These are phyloP conservation scores for Halcyon malimbica DNA, from an alignment of 2,113 vertebrate species.

Conservation along the genomic window DNA sequence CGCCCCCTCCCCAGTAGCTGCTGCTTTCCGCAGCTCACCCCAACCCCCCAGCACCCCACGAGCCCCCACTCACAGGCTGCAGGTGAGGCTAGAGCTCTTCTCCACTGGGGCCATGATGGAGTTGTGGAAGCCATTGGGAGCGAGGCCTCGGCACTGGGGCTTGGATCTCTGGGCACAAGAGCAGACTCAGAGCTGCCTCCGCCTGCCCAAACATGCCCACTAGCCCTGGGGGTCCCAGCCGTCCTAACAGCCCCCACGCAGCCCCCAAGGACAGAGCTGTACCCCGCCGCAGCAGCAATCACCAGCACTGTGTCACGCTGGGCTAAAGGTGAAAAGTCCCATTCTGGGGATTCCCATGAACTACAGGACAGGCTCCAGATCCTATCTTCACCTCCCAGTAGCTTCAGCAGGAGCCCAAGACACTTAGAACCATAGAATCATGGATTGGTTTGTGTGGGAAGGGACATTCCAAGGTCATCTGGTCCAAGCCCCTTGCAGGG, in stretches of 20 bases:
- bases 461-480: neutral
- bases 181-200: neutral
- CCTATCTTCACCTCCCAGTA: neutral
- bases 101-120: constrained; percentile 79
- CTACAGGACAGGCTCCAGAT: neutral
- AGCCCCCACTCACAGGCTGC: constrained; percentile 80
- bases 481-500: neutral
- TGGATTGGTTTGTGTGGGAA: neutral
- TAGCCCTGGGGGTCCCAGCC: rapidly evolving
- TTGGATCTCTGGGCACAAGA: constrained; percentile 68
- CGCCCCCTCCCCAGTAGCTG: no score
- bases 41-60: no score
- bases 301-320: rapidly evolving
- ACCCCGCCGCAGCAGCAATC: neutral
- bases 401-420: rapidly evolving
- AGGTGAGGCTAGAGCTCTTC: constrained; percentile 76
- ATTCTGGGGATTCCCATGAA: rapidly evolving
- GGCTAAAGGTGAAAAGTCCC: no score
- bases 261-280: neutral
- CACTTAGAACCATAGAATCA: neutral
- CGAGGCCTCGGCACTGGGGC: constrained; percentile 53
- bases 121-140: constrained; percentile 79
- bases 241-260: neutral
- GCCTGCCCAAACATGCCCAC: neutral
- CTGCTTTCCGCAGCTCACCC: neutral